These are phyloP conservation scores for Cyclina sinensis DNA, from an alignment of 1,140 invertebrate species.

Conservation along the genomic window DNA sequence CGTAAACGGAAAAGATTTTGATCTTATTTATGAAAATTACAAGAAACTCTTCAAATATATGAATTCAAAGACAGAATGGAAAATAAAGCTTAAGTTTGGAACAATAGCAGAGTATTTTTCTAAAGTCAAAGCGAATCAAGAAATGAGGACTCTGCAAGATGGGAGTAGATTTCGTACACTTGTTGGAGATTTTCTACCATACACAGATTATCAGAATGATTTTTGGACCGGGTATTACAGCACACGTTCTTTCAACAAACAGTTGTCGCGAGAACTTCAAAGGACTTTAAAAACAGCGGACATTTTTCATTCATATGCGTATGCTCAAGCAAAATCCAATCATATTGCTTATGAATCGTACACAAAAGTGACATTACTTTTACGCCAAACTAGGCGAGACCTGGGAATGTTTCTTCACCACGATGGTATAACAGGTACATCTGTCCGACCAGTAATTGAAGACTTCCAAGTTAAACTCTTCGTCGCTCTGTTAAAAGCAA, in stretches of 20 bases:
- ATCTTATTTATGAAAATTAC: slow-evolving; percentile 91
- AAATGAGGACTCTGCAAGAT: slow-evolving; percentile 65
- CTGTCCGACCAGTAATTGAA: slow-evolving; percentile 56
- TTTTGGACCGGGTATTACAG: slow-evolving; percentile 99
- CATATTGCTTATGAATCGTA: slow-evolving; percentile 34
- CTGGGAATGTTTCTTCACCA: slow-evolving; percentile 63
- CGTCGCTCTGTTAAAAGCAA: background rate
- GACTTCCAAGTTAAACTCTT: slow-evolving; percentile 45
- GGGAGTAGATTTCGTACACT: slow-evolving; percentile 90
- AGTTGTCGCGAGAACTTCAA: slow-evolving; percentile 93
- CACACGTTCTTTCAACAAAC: slow-evolving; percentile 96
- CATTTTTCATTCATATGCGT: slow-evolving; percentile 58
- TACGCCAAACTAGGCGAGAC: slow-evolving; percentile 27
- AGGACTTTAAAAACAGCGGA: slow-evolving; percentile 92
- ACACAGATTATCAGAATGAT: slow-evolving; percentile 97
- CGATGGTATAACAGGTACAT: slow-evolving; percentile 65
- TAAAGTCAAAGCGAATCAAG: slow-evolving; percentile 87
- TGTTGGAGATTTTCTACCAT: slow-evolving; percentile 97
- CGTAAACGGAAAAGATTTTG: slow-evolving; percentile 95
- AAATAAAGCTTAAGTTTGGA: slow-evolving; percentile 95
- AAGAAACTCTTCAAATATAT: slow-evolving; percentile 96
- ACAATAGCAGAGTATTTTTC: slow-evolving; percentile 97
- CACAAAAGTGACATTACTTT: background rate
- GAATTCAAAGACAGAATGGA: slow-evolving; percentile 90
- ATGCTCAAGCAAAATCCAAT: slow-evolving; percentile 83